phyloP scores from a whole-genome alignment of 1,140 invertebrate genomes.

The Dufourea novaeangliae region DNA sequence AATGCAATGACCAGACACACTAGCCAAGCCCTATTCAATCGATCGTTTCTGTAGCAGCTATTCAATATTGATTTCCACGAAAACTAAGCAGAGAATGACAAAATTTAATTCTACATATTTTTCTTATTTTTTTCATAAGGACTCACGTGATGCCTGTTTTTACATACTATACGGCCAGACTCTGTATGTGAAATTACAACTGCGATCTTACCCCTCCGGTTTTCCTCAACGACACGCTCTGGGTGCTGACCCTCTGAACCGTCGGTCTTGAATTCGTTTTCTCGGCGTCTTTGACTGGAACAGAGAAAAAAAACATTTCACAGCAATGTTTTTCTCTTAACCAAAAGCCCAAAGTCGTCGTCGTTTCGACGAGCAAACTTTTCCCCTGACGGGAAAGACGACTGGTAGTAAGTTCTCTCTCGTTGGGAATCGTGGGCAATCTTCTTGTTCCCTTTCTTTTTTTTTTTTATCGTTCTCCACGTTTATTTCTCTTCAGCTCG shows the following conservation, averaged over 20 bases:
- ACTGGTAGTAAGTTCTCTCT: background rate
- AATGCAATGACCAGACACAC: too few species aligned
- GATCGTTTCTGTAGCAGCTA: too few species aligned
- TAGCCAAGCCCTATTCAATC: too few species aligned
- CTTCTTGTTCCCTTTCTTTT: background rate
- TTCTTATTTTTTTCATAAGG: too few species aligned
- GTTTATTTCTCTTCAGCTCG: background rate
- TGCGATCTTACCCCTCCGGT: constrained; percentile 77
- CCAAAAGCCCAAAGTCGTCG: too few species aligned
- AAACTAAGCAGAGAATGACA: too few species aligned
- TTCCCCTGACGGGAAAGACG: background rate
- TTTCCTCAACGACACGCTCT: constrained; percentile 78
- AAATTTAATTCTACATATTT: too few species aligned
- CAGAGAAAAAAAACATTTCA: constrained; percentile 12
- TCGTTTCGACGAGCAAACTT: background rate
- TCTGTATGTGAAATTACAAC: too few species aligned
- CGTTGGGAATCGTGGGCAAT: background rate
- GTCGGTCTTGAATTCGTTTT: constrained; percentile 75
- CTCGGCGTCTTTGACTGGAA: constrained; percentile 79
- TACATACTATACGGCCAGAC: too few species aligned
- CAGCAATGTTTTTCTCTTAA: too few species aligned
- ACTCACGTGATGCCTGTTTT: too few species aligned
- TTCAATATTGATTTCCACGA: too few species aligned
- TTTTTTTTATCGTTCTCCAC: background rate
- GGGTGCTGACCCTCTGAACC: constrained; percentile 77